Conservation (phyloP, 1,140 invertebrate species). For the Bombus vancouverensis region DNA sequence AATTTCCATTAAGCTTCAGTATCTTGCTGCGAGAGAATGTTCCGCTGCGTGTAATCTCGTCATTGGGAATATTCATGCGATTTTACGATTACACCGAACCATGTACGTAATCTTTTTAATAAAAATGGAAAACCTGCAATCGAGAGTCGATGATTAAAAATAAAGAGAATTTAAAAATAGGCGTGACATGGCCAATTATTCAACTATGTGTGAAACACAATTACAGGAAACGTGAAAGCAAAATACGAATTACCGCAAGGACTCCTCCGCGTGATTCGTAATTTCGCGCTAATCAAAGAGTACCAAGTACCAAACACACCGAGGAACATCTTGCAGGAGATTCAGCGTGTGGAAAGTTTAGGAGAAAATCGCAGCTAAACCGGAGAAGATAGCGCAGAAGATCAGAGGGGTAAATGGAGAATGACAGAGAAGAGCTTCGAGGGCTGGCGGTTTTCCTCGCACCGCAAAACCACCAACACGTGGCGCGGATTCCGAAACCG, state of each 20-base stretch:
- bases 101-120: too few species aligned
- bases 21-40: not conserved
- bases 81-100: too few species aligned
- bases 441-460: conserved; percentile 63
- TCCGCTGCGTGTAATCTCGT: too few species aligned
- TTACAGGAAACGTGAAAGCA: not conserved
- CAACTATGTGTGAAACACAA: not conserved
- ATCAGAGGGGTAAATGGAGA: conserved; percentile 51
- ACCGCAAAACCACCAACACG: conserved; percentile 71
- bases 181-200: not conserved
- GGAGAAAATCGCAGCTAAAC: conserved; percentile 52
- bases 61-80: too few species aligned
- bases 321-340: not conserved
- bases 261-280: too few species aligned
- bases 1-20: not conserved
- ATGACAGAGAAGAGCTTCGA: conserved; percentile 65
- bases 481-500: conserved; percentile 69
- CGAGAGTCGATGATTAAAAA: too few species aligned
- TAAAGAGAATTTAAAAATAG: not conserved
- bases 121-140: too few species aligned
- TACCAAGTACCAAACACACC: too few species aligned
- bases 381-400: conserved; percentile 38
- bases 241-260: not conserved
- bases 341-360: conserved; percentile 16
- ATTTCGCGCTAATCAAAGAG: not conserved